These are phyloP conservation scores for Heloderma charlesbogerti DNA, from an alignment of 2,113 vertebrate species.

Conservation along the genomic window DNA sequence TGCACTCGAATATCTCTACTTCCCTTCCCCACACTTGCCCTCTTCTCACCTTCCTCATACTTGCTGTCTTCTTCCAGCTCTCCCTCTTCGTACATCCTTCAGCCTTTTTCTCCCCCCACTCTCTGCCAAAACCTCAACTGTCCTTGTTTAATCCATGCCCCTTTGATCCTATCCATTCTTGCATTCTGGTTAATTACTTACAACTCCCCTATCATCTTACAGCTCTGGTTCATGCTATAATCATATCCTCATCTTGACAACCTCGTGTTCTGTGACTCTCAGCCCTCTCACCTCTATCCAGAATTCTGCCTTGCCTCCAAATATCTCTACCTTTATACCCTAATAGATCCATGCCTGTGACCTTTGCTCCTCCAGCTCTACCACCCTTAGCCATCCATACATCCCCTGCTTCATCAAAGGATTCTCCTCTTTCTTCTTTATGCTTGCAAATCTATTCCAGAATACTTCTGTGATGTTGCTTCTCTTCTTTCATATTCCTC, in stretches of 20 bases:
- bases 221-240: background rate
- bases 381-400: background rate
- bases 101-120: background rate
- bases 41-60: background rate
- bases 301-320: background rate
- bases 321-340: background rate
- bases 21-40: background rate
- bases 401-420: background rate
- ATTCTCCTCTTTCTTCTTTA: background rate
- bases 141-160: background rate
- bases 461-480: background rate
- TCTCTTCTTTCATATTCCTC: background rate
- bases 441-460: background rate
- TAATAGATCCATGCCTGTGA: background rate
- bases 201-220: background rate
- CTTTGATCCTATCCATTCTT: background rate
- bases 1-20: background rate
- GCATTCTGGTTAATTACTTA: background rate
- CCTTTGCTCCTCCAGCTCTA: background rate
- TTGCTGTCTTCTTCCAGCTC: background rate
- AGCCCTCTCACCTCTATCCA: background rate
- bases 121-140: background rate
- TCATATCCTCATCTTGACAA: background rate
- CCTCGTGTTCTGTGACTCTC: background rate
- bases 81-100: background rate